phyloP scores from a whole-genome alignment of 2,113 vertebrate species.

The Anolis sagrei region DNA sequence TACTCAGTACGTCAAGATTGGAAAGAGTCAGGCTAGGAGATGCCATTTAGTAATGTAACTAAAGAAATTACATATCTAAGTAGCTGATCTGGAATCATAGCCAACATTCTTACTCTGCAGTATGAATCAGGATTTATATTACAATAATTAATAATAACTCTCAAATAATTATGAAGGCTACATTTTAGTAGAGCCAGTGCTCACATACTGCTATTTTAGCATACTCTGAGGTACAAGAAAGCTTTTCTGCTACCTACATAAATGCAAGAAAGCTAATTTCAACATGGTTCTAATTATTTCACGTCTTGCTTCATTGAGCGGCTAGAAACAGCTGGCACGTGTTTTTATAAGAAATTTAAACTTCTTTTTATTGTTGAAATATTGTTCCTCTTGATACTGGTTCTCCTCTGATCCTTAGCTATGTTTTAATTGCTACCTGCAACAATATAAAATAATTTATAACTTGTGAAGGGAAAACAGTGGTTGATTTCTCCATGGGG shows the following conservation, averaged over 20 bases:
- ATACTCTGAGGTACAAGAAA: neutral
- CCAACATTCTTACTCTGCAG: no score
- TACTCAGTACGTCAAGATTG: no score
- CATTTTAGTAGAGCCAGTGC: neutral
- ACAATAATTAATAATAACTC: neutral
- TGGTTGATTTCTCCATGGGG: conserved; percentile 62
- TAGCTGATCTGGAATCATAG: no score
- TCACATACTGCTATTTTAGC: neutral
- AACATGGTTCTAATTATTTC: conserved; percentile 29
- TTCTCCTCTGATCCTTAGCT: conserved; percentile 42
- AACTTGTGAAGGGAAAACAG: conserved; percentile 17
- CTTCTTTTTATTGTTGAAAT: conserved; percentile 32
- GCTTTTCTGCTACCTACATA: conserved; percentile 2
- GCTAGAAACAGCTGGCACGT: conserved; percentile 27
- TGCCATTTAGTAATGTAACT: no score
- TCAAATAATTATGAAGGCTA: neutral
- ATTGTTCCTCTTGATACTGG: conserved; percentile 24
- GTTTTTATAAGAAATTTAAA: conserved; percentile 64
- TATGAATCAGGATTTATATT: neutral
- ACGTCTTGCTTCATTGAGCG: conserved; percentile 1
- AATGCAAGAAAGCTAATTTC: conserved; percentile 44
- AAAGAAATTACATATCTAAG: no score
- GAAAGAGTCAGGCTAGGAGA: no score
- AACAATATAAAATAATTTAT: conserved; percentile 46
- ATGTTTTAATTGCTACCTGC: conserved; percentile 56